Evolutionary conservation across 2,797 vertebrate species (phyloP).

Genomic region (Syngnathus acus): DNA sequence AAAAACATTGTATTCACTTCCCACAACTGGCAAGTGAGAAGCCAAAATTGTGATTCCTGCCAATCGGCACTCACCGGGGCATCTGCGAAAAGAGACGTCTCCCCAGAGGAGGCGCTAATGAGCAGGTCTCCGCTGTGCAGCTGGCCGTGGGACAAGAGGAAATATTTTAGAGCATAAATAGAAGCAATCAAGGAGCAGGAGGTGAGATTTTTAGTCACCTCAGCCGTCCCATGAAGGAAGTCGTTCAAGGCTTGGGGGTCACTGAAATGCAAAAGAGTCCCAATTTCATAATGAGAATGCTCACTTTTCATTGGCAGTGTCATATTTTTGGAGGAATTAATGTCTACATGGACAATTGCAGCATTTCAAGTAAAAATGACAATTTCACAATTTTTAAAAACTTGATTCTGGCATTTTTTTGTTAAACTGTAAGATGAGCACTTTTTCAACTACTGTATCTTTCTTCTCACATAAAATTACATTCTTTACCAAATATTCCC

Average conservation of each 20-base stretch:
- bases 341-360: too few relatives aligned
- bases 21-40: background rate
- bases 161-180: constrained; percentile 11
- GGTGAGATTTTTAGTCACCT: constrained; percentile 47
- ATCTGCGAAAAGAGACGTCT: constrained; percentile 72
- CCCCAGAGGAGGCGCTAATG: constrained; percentile 74
- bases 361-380: background rate
- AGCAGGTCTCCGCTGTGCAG: constrained; percentile 77
- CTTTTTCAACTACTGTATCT: too few relatives aligned
- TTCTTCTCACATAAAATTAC: too few relatives aligned
- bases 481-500: background rate
- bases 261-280: constrained; percentile 43
- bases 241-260: constrained; percentile 80
- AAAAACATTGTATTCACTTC: background rate
- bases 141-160: constrained; percentile 54
- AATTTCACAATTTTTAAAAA: too few relatives aligned
- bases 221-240: constrained; percentile 79
- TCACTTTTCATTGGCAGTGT: background rate
- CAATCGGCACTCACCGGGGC: constrained; percentile 68
- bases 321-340: background rate
- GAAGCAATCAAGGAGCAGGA: background rate
- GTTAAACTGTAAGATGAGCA: too few relatives aligned
- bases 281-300: background rate
- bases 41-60: constrained; percentile 8
- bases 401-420: too few relatives aligned